Evolutionary conservation across 2,888 invertebrate genomes (phyloP), one percentile per base, ranked within the genome.

Genomic region (Cheilosia impressa): DNA sequence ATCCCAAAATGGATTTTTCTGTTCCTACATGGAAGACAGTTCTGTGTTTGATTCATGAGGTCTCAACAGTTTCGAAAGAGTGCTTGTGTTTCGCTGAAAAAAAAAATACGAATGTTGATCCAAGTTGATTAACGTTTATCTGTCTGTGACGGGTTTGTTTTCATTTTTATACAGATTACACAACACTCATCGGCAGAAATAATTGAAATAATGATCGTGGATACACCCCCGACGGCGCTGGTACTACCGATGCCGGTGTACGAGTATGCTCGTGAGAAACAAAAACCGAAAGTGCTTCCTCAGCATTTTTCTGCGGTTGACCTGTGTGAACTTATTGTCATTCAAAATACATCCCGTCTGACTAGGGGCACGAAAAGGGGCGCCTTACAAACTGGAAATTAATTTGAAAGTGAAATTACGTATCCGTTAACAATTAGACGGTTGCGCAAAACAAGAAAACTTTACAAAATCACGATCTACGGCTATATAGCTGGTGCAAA

Each of bases 351-450:
- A 47, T 38, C 22, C 47, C 2, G 45, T 50, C 27, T 15, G 17
- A 5, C 19, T 43, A 7, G 34, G 43, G n/a, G 2, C 15, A 7
- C 17, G 1, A 2, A 13, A 24, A 10, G 9, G 15, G 19, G 24
- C 31, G 27, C 31, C 15, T 10, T 13, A 45, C 43, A 68, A 68
- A 68, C 38, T 43, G 58, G 76, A 71, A 76, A 85, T 62, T 76
- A 75, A 79, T 84, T 85, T 85, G 76, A 85, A 85, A 85, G 85
- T 85, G 85, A 85, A 85, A 85, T 85, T 80, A 85, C 80, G 76
- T 85, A 68, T 85, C 68, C 77, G 68, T 77, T 80, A 85, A 72
- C 76, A 85, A 85, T 85, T 85, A 77, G 68, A n/a, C 2, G 65
- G 38, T 24, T 58, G 63, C 57, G 76, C 76, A 55, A 77, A 76